Base-by-base conservation (phyloP, 2,113 vertebrate species). In the Prunella fulvescens region DNA sequence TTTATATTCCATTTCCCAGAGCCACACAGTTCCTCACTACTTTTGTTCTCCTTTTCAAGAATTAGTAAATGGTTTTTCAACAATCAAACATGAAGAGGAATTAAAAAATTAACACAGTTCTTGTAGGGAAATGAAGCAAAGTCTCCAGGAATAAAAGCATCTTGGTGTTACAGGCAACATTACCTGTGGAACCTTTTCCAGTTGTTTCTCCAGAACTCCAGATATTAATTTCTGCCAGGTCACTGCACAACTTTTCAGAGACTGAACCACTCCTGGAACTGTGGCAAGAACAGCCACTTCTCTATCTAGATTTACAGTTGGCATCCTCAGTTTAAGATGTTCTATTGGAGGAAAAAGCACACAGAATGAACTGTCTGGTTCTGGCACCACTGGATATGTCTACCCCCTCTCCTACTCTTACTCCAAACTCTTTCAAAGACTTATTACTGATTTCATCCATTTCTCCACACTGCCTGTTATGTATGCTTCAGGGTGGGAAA, bases 181-280 rank as follows among this genome's bases (percentile, higher is more conserved):
- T 96, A 99, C 99, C 99, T 99, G 98, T 18, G 98, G 98, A 19
- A 97, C 98, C 92, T 99, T 99, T 62, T 93, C 95, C 91, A 98
- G 95, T 85, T 99, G 98, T 72, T 97, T 97, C 86, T 98, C 98
- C 6, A 99, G 54, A 18, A 98, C 96, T 35, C 95, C n/a, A 1
- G 98, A 98, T 94, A 99, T 98, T 91, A 99, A 98, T 45, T 96
- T 97, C 81, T 98, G 95, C 99, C 99, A 99, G 92, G 98, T 98
- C 82, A 98, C 95, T 73, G 98, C 98, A 84, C 97, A 98, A 23
- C 97, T 97, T 94, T 99, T 98, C 95, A 99, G 86, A 45, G 92
- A 78, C 28, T 98, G 98, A 33, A 99, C 66, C 12, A 97, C 91
- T 39, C 96, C 97, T 19, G 86, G 67, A 95, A 97, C 88, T 18